Evolutionary conservation across 2,113 vertebrate genomes (phyloP).

Genomic region (Tamias sibiricus): DNA sequence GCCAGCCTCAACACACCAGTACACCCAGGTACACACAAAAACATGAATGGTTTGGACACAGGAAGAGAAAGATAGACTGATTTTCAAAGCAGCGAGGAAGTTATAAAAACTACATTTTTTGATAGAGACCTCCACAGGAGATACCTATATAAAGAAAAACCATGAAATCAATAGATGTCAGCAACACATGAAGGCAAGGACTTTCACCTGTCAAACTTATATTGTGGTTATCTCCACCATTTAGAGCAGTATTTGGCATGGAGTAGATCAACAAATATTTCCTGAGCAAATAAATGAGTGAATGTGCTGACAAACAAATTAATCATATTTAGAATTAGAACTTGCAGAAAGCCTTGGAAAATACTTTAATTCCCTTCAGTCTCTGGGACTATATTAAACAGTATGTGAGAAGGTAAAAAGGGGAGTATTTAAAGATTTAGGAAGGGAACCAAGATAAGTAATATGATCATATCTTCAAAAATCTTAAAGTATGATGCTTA

Average conservation of each 20-base stretch:
- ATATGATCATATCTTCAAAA: background rate
- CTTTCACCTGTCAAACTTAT: background rate
- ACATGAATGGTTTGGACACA: background rate
- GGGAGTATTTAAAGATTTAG: background rate
- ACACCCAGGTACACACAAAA: background rate
- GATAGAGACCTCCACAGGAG: background rate
- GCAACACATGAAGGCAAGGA: background rate
- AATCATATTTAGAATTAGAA: conserved; percentile 5
- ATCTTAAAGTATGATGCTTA: background rate
- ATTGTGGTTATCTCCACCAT: background rate
- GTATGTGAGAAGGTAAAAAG: background rate
- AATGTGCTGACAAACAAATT: background rate
- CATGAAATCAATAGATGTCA: conserved; percentile 18
- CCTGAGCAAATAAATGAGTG: background rate
- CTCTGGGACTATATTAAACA: background rate
- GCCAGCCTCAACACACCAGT: background rate
- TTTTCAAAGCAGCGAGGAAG: conserved; percentile 20
- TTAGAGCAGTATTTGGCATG: background rate
- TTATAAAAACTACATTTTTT: conserved; percentile 51
- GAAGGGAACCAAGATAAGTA: background rate
- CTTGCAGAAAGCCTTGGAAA: background rate
- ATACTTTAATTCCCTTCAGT: conserved; percentile 26
- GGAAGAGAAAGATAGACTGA: background rate
- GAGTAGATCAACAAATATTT: conserved; percentile 6
- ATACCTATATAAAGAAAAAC: background rate